A percentile compares a stretch with the other conserved stretches of the same genome.
Conservation (phyloP, 2,888 invertebrate species). For the Dermolepida albohirtum region DNA sequence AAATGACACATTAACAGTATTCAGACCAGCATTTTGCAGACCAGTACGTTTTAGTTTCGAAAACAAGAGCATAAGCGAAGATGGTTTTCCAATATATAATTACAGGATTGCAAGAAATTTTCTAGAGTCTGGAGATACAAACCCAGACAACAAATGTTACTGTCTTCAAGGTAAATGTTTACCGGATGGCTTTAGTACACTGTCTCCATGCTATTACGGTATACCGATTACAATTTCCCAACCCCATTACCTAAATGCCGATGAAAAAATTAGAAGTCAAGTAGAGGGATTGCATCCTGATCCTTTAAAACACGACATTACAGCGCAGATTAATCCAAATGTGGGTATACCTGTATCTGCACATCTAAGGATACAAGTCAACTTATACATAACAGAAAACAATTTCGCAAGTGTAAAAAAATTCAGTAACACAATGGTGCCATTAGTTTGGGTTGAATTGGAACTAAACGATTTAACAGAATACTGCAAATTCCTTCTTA, state of each 20-base stretch:
- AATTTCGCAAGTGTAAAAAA: slow-evolving; percentile 71
- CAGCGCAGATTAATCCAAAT: slow-evolving; percentile 78
- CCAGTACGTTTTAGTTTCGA: slow-evolving; percentile 70
- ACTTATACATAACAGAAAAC: slow-evolving; percentile 75
- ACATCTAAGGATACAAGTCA: slow-evolving; percentile 77
- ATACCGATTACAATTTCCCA: slow-evolving; percentile 80
- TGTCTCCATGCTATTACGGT: slow-evolving; percentile 69
- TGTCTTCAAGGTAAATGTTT: slow-evolving; percentile 77
- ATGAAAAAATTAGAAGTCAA: slow-evolving; percentile 69
- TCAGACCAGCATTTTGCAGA: slow-evolving; percentile 82
- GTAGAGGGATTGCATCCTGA: slow-evolving; percentile 75
- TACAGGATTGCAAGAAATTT: slow-evolving; percentile 73
- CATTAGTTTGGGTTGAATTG: slow-evolving; percentile 79
- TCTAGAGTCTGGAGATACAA: slow-evolving; percentile 68
- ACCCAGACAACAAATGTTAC: slow-evolving; percentile 74
- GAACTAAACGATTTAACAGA: slow-evolving; percentile 58
- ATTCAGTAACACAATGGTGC: slow-evolving; percentile 75
- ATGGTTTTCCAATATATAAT: slow-evolving; percentile 71
- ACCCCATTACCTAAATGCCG: slow-evolving; percentile 73
- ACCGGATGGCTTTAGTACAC: slow-evolving; percentile 69
- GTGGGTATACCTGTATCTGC: slow-evolving; percentile 76
- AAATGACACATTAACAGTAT: slow-evolving; percentile 72
- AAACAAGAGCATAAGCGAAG: slow-evolving; percentile 57
- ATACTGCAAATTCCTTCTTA: slow-evolving; percentile 46
- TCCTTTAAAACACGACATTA: slow-evolving; percentile 67